Base-by-base conservation (phyloP, 2,888 invertebrate genomes). In the Pristionchus arcanus region DNA sequence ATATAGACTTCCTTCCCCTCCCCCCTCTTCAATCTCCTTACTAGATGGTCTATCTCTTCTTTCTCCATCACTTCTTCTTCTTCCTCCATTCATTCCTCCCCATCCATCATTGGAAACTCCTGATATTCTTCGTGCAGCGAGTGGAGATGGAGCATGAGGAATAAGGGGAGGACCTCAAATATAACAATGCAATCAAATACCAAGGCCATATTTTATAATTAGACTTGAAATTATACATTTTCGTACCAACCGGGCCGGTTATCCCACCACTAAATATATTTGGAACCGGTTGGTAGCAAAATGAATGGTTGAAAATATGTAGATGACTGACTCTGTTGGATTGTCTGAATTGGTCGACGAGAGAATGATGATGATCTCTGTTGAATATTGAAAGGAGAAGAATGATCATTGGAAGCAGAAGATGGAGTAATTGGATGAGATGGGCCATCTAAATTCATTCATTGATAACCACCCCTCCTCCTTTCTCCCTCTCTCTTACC, bases 1-100 rank as follows among this genome's bases (percentile, higher is more conserved):
- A 34, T 1, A 49, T 49, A 49, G 11, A 11, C 42, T 21, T 74
- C 74, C 25, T 74, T 74, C 34, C 16, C 63, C 11, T 34, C 16
- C 42, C 81, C 28, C 4, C 16, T 34, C 49, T n/a, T 11, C 81
- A n/a, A n/a, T 31, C 74, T 42, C 53, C 81, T 81, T 2, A 81
- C 81, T 53, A 5, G 81, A 28, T 34, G 49, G 25, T 53, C 49
- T 81, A 25, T 81, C 81, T 81, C 81, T 81, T 42, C 81, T 42
- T n/a, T 81, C 81, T 81, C 81, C 81, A 85, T 85, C 84, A 59
- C 84, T 85, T 34, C 84, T 55, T 34, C 84, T 55, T 21, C 84
- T 85, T 55, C 84, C 59, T 49, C 59, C 59, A 59, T 25, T 55
- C 59, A 31, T 16, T 81, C 81, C 81, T 49, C n/a, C 81, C 84